Evolutionary conservation across 2,797 vertebrate genomes (phyloP), one percentile per base, ranked within the genome.

Genomic region (Spinus olivaceus): DNA sequence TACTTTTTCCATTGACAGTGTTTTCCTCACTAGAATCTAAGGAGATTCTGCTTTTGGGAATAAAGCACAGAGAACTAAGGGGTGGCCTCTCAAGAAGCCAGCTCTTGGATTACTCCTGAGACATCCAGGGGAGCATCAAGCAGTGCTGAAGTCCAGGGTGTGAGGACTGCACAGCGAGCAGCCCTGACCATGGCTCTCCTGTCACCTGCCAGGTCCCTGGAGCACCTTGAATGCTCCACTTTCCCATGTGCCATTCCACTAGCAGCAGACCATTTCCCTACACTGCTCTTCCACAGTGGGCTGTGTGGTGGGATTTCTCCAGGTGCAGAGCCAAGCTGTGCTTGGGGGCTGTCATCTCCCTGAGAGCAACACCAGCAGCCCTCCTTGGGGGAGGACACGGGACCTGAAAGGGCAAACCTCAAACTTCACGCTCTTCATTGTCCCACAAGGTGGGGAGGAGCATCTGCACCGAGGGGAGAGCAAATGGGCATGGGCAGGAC

Each of bases 191-290:
- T 1, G 1, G 28, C 32, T 37, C 9, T 71, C 28, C 28, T 69
- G 61, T 37, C 86, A 23, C 33, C 64, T 61, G 25, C 14, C 76
- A 65, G 12, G 10, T 37, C 25, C 50, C 41, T 33, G 1, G 1
- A 69, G 42, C 6, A 30, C 23, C 39, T 14, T 7, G 8, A 57
- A 15, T 19, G 28, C 8, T 63, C 49, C 30, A 6, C 27, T 57
- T 22, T 2, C 17, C 25, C 3, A 0, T 15, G 10, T 3, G 2
- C 27, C 33, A 12, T 44, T 47, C 23, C 32, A 2, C 6, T 6
- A 47, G 53, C 66, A 69, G 74, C 19, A 63, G 72, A 20, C 2
- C 28, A 32, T 4, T 30, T 24, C 23, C 46, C 28, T 0, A 0
- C 2, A 3, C n/a, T n/a, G 67, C 39, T 59, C 27, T 25, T 42